These are phyloP conservation scores for Myotis findleyi DNA, from an alignment of 2,797 vertebrate species.

Conservation along the genomic window DNA sequence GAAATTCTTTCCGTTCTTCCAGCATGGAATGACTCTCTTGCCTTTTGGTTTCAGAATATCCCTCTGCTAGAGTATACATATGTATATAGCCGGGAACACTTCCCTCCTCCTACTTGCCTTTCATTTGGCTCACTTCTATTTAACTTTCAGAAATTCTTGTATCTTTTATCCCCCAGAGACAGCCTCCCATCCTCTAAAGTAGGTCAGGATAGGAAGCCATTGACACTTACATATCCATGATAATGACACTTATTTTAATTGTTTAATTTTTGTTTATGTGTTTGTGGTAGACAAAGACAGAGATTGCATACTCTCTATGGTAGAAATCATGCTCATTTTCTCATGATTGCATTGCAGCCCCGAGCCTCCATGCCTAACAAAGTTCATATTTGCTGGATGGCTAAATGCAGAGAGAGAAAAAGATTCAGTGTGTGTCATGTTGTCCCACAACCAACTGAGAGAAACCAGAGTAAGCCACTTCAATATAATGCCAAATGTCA, in stretches of 20 bases:
- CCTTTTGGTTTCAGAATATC: slow-evolving; percentile 10
- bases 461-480: background rate
- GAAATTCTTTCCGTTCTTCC: slow-evolving; percentile 27
- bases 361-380: background rate
- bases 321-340: background rate
- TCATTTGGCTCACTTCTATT: slow-evolving; percentile 28
- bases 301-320: background rate
- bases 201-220: background rate
- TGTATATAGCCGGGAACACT: background rate
- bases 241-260: background rate
- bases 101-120: background rate
- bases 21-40: background rate
- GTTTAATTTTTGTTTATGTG: slow-evolving; percentile 25
- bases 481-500: background rate
- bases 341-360: background rate
- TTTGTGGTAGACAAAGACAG: background rate
- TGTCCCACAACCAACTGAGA: background rate
- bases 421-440: background rate
- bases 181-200: background rate
- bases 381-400: background rate
- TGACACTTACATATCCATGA: background rate
- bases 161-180: background rate
- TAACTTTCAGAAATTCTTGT: slow-evolving; percentile 41
- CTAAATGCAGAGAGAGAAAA: background rate
- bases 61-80: background rate